Conservation (phyloP, 2,113 vertebrate species). For the Cheirogaleus medius region DNA sequence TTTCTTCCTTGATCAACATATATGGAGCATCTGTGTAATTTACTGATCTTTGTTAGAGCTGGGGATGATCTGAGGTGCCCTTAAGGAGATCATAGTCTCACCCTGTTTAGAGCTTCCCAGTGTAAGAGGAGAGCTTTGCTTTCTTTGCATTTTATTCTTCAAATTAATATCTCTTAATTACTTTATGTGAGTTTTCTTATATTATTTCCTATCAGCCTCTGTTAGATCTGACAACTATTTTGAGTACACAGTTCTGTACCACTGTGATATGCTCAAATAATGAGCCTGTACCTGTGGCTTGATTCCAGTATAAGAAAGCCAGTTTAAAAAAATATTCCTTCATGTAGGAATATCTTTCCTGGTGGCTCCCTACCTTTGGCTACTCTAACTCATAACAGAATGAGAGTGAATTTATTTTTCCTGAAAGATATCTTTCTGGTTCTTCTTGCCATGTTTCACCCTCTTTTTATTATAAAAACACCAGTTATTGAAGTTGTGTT, state of each 20-base stretch:
- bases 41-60: neutral
- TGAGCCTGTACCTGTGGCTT: neutral
- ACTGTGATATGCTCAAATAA: neutral
- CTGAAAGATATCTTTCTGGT: conserved; percentile 15
- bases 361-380: neutral
- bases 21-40: neutral
- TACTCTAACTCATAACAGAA: neutral
- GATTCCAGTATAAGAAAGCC: neutral
- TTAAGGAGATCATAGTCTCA: neutral
- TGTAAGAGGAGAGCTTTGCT: neutral
- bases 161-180: neutral
- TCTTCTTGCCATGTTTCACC: neutral
- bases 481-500: neutral
- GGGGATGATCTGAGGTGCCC: neutral
- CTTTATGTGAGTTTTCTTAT: neutral
- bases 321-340: neutral
- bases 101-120: neutral
- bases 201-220: neutral
- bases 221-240: neutral
- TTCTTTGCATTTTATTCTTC: neutral
- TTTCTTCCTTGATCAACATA: neutral
- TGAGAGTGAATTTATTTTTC: conserved; percentile 5
- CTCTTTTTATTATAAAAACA: neutral
- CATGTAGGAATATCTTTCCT: neutral
- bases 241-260: neutral